These are phyloP conservation scores for Xyliphius kryptos DNA, from an alignment of 2,113 vertebrate genomes.

Conservation along the genomic window DNA sequence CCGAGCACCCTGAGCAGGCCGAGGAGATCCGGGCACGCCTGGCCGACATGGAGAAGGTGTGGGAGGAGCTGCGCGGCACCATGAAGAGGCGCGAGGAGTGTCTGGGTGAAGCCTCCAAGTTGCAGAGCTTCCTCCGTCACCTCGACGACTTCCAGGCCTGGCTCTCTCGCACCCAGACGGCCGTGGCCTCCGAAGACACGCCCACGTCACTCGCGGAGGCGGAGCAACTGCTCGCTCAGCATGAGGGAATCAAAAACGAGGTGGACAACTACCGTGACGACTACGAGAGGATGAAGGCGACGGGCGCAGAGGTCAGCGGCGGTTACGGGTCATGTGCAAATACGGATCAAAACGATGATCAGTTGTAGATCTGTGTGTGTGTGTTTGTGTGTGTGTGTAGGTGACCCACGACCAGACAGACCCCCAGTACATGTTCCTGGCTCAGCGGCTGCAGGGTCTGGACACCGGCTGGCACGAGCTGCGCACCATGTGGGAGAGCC, in stretches of 20 bases:
- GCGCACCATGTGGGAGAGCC: slow-evolving; percentile 87
- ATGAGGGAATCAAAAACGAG: slow-evolving; percentile 84
- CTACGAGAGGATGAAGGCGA: slow-evolving; percentile 75
- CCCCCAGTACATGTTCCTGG: slow-evolving; percentile 80
- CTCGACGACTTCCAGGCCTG: slow-evolving; percentile 89
- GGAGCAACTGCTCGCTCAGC: slow-evolving; percentile 77
- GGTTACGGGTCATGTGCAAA: neutral
- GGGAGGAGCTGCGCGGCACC: slow-evolving; percentile 79
- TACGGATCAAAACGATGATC: too few species aligned
- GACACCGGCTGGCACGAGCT: slow-evolving; percentile 90
- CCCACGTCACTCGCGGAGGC: slow-evolving; percentile 81
- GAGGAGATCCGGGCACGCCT: slow-evolving; percentile 64
- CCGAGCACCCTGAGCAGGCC: slow-evolving; percentile 72
- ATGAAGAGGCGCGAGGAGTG: slow-evolving; percentile 83
- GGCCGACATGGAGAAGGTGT: slow-evolving; percentile 71
- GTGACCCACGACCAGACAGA: slow-evolving; percentile 78
- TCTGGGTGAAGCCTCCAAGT: slow-evolving; percentile 80
- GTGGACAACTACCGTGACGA: slow-evolving; percentile 84
- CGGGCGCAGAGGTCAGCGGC: slow-evolving; percentile 73
- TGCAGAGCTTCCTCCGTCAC: slow-evolving; percentile 87
- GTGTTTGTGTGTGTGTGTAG: slow-evolving; percentile 15
- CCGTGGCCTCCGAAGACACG: slow-evolving; percentile 84
- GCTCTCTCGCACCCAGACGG: slow-evolving; percentile 82
- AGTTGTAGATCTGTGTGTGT: neutral
- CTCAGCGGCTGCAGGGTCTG: slow-evolving; percentile 81